A percentile compares a stretch with the other conserved stretches of the same genome.
Conservation (phyloP, 2,113 vertebrate species). For the Hippoglossus stenolepis region DNA sequence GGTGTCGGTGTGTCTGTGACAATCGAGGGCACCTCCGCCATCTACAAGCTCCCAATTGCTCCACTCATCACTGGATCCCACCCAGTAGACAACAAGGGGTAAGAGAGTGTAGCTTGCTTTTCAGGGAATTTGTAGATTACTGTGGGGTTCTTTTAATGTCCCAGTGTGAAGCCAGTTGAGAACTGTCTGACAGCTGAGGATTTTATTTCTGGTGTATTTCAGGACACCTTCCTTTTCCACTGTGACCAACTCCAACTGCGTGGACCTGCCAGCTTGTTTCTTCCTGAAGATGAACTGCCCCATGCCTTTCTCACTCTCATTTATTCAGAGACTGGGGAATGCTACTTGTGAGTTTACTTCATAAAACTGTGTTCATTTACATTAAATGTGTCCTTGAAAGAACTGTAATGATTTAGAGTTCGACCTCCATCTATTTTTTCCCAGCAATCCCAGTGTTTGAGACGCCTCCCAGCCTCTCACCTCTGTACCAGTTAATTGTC, state of each 20-base stretch:
- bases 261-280: slow-evolving; percentile 97
- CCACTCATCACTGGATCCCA: slow-evolving; percentile 97
- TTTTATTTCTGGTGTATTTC: slow-evolving; percentile 20
- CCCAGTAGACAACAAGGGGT: slow-evolving; percentile 98
- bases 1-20: slow-evolving; percentile 94
- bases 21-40: slow-evolving; percentile 90
- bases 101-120: slow-evolving; percentile 46
- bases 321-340: slow-evolving; percentile 92
- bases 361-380: background rate
- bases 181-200: background rate
- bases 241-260: slow-evolving; percentile 95
- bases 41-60: slow-evolving; percentile 96
- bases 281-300: slow-evolving; percentile 95
- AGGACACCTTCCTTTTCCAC: slow-evolving; percentile 94
- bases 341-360: slow-evolving; percentile 86
- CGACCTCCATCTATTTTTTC: background rate
- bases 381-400: background rate
- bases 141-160: background rate
- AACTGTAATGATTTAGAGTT: background rate
- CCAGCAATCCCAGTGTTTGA: slow-evolving; percentile 94
- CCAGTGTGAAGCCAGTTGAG: background rate
- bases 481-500: slow-evolving; percentile 93
- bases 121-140: background rate
- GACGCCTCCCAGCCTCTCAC: slow-evolving; percentile 83
- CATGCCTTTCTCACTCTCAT: slow-evolving; percentile 93